Percentiles rank a stretch among this genome's conserved stretches.
phyloP scores from a whole-genome alignment of 2,888 invertebrate genomes.

The Muscina levida region DNA sequence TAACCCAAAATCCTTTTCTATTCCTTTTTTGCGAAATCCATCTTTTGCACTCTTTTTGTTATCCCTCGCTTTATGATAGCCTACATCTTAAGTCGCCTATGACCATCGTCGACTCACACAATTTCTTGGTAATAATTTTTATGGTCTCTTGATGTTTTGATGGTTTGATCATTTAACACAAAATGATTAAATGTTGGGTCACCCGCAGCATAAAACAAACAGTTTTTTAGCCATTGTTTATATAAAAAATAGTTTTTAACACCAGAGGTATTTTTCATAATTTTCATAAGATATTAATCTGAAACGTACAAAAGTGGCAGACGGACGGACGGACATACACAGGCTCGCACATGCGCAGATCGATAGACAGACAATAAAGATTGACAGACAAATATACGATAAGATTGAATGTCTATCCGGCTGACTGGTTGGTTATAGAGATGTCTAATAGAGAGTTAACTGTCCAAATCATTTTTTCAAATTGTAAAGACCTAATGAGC shows the following conservation, averaged over 20 bases:
- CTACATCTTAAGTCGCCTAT: no score
- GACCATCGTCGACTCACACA: background rate
- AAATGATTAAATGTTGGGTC: slow-evolving; percentile 64
- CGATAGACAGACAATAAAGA: background rate
- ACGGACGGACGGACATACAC: background rate
- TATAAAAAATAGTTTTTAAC: slow-evolving; percentile 59
- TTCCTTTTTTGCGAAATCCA: no score
- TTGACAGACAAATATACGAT: slow-evolving; percentile 4
- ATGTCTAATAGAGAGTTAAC: slow-evolving; percentile 46
- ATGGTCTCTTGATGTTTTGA: slow-evolving; percentile 8
- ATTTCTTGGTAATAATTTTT: slow-evolving; percentile 21
- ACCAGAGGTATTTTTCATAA: slow-evolving; percentile 60
- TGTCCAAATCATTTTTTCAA: slow-evolving; percentile 48
- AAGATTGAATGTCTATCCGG: background rate
- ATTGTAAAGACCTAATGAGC: slow-evolving; percentile 31
- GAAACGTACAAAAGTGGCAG: slow-evolving; percentile 22
- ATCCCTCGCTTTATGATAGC: no score
- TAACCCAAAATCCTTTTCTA: no score
- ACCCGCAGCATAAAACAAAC: slow-evolving; percentile 61
- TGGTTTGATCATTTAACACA: slow-evolving; percentile 59
- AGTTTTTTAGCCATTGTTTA: slow-evolving; percentile 55
- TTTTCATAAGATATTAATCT: slow-evolving; percentile 51
- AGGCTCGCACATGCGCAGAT: background rate
- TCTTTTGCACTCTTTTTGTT: no score
- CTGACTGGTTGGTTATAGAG: background rate